phyloP scores from a whole-genome alignment of 2,797 vertebrate genomes.

The Synanceia verrucosa region DNA sequence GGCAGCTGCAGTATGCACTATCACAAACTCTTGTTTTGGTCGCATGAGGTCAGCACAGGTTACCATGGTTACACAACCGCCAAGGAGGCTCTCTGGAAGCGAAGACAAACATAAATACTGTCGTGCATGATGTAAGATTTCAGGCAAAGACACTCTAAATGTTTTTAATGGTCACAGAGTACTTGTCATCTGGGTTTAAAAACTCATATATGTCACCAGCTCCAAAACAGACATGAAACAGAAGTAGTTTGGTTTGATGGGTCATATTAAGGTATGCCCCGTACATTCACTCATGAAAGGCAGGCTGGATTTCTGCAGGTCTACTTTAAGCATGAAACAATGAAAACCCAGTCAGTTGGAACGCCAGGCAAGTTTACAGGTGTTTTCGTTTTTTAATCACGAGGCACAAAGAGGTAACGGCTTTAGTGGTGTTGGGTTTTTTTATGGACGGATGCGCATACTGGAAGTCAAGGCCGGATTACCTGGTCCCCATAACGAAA shows the following conservation, averaged over 20 bases:
- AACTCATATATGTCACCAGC: not conserved
- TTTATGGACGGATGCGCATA: constrained; percentile 40
- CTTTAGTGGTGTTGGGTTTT: constrained; percentile 45
- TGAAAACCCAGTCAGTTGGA: constrained; percentile 29
- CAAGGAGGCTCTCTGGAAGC: too few relatives aligned
- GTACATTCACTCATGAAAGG: constrained; percentile 66
- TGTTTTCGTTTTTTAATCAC: constrained; percentile 28
- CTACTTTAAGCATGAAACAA: constrained; percentile 19
- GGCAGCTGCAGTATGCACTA: too few relatives aligned
- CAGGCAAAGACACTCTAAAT: too few relatives aligned
- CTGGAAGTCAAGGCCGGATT: constrained; percentile 58
- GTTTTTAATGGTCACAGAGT: not conserved
- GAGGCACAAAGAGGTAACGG: constrained; percentile 74
- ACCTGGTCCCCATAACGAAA: constrained; percentile 45
- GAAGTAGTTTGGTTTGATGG: constrained; percentile 40
- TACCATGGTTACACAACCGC: too few relatives aligned
- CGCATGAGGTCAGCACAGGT: too few relatives aligned
- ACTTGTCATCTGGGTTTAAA: not conserved
- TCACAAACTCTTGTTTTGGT: too few relatives aligned
- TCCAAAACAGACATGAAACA: constrained; percentile 12
- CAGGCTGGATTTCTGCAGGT: constrained; percentile 41
- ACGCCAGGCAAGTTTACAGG: constrained; percentile 42
- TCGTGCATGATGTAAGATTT: too few relatives aligned
- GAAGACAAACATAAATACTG: too few relatives aligned
- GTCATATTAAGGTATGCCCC: constrained; percentile 32